Evolutionary conservation across 2,888 invertebrate species (phyloP).

Genomic region (Malthinus flaveolus): DNA sequence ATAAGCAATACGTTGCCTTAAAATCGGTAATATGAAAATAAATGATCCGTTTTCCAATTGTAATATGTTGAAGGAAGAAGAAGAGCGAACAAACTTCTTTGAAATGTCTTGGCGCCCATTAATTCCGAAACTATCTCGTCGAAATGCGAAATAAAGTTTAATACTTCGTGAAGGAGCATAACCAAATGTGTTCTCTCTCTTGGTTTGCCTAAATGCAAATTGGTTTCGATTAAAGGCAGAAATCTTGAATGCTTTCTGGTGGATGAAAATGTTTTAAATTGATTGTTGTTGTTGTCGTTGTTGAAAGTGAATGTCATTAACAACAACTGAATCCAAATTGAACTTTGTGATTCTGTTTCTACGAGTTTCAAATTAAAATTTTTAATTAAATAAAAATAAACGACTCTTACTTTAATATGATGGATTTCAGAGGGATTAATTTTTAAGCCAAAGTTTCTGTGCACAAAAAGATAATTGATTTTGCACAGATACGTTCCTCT

Average conservation of each 20-base stretch:
- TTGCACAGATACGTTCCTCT: no score
- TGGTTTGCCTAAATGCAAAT: slow-evolving; percentile 1
- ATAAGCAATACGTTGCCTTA: no score
- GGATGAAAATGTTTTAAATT: slow-evolving; percentile 5
- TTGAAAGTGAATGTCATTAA: not conserved
- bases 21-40: not conserved
- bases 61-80: not conserved
- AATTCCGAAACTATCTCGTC: slow-evolving; percentile 2
- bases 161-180: not conserved
- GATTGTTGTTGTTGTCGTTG: not conserved
- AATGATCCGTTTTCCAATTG: slow-evolving; percentile 5
- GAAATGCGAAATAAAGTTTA: slow-evolving; percentile 1
- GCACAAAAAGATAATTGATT: no score
- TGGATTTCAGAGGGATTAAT: no score
- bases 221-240: slow-evolving; percentile 4
- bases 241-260: not conserved
- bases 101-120: slow-evolving; percentile 3
- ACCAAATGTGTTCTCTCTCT: not conserved
- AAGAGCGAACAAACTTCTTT: not conserved
- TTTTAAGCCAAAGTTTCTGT: no score
- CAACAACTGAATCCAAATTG: no score
- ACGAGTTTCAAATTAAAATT: no score
- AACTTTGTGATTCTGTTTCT: no score
- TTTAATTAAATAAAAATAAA: no score
- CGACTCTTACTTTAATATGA: no score